Conservation (phyloP, 2,888 invertebrate species). For the Agelastica alni region DNA sequence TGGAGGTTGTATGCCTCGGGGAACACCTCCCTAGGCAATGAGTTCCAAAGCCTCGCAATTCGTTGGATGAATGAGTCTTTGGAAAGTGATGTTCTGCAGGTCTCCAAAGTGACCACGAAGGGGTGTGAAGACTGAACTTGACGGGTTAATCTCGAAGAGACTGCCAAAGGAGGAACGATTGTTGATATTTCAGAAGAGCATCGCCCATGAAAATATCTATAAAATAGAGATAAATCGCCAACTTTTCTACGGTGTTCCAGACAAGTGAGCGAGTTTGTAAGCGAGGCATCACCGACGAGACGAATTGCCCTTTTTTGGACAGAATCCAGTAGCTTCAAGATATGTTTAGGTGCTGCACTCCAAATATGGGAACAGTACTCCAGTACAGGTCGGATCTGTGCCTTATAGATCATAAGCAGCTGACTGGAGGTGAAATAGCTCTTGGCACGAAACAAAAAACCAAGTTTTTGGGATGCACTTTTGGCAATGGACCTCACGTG, state of each 20-base stretch:
- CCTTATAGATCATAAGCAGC: too few species aligned
- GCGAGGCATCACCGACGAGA: too few species aligned
- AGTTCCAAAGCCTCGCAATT: slow-evolving; percentile 8
- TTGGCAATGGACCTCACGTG: too few species aligned
- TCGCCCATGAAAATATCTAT: slow-evolving; percentile 11
- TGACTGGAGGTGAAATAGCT: too few species aligned
- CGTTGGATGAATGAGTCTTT: slow-evolving; percentile 12
- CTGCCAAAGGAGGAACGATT: slow-evolving; percentile 1
- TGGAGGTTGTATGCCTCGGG: slow-evolving; percentile 9
- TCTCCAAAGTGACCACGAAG: slow-evolving; percentile 4
- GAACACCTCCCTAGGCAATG: slow-evolving; percentile 9
- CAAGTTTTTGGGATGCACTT: too few species aligned
- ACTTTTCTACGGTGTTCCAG: slow-evolving; percentile 17
- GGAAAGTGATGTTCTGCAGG: slow-evolving; percentile 6
- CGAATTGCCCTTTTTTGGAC: too few species aligned
- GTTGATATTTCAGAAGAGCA: slow-evolving; percentile 11
- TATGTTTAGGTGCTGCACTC: too few species aligned
- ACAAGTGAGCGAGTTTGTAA: neutral
- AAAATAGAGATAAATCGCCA: slow-evolving; percentile 18
- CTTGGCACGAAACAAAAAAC: too few species aligned
- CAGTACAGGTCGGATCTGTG: too few species aligned
- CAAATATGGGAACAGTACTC: too few species aligned
- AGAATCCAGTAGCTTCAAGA: too few species aligned
- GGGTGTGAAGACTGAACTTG: slow-evolving; percentile 10
- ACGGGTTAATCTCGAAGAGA: slow-evolving; percentile 2